These are phyloP conservation scores for Periophthalmus magnuspinnatus DNA, from an alignment of 2,797 vertebrate genomes.

Conservation along the genomic window DNA sequence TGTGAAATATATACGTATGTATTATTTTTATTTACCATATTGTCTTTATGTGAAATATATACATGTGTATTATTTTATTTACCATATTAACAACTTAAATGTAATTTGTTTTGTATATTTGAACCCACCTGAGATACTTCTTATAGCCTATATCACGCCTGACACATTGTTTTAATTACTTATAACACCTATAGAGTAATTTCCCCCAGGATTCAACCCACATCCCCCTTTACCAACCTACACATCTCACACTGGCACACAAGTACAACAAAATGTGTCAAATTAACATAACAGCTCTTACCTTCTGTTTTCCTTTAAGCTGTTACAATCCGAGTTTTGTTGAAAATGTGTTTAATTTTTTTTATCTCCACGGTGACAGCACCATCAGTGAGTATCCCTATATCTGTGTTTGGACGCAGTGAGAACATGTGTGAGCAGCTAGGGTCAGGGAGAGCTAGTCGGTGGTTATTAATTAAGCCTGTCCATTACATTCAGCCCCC, in stretches of 20 bases:
- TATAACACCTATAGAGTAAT: slow-evolving; percentile 45
- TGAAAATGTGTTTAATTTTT: slow-evolving; percentile 18
- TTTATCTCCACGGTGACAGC: slow-evolving; percentile 41
- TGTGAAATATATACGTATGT: no score
- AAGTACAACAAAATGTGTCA: background rate
- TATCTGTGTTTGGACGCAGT: slow-evolving; percentile 52
- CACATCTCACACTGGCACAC: slow-evolving; percentile 36
- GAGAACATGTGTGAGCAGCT: slow-evolving; percentile 59
- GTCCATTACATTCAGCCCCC: slow-evolving; percentile 48
- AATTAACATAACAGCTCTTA: slow-evolving; percentile 28
- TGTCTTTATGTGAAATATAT: no score
- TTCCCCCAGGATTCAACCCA: slow-evolving; percentile 65
- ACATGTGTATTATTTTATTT: no score
- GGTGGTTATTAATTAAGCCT: slow-evolving; percentile 86
- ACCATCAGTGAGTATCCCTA: slow-evolving; percentile 61
- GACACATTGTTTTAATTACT: slow-evolving; percentile 50
- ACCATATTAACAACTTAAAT: background rate
- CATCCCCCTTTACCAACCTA: slow-evolving; percentile 45
- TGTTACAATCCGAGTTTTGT: slow-evolving; percentile 18
- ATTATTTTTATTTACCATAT: no score
- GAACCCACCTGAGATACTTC: background rate
- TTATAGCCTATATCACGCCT: slow-evolving; percentile 24
- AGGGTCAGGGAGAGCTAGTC: slow-evolving; percentile 75
- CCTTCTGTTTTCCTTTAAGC: slow-evolving; percentile 31
- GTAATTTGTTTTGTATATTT: background rate